A percentile compares a stretch with the other conserved stretches of the same genome.
phyloP scores from a whole-genome alignment of 2,888 invertebrate genomes.

The Sinelater perroti region DNA sequence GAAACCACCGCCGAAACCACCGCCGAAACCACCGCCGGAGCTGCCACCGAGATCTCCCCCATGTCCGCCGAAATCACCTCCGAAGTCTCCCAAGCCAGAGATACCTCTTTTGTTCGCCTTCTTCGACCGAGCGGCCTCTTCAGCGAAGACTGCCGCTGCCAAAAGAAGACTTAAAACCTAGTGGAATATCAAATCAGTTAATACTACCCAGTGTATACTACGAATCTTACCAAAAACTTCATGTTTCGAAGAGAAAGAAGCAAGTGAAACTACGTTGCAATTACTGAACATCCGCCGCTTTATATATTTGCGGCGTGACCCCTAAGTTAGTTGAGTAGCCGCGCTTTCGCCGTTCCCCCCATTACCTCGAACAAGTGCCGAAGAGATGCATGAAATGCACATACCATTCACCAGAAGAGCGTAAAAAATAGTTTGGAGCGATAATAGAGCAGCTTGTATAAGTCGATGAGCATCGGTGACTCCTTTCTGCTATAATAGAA shows the following conservation, averaged over 20 bases:
- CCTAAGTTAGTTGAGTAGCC: neutral
- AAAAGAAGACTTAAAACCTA: conserved; percentile 21
- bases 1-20: conserved; percentile 7
- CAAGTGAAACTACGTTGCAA: conserved; percentile 19
- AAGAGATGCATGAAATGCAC: neutral
- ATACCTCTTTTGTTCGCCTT: conserved; percentile 22
- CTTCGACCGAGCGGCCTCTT: conserved; percentile 25
- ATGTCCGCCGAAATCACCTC: neutral
- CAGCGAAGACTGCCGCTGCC: conserved; percentile 33
- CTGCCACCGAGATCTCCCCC: conserved; percentile 40
- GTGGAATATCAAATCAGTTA: neutral
- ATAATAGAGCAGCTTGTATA: conserved; percentile 1
- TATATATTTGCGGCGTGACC: conserved; percentile 18
- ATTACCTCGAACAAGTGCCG: conserved; percentile 8
- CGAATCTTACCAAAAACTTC: conserved; percentile 28
- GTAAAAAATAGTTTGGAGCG: conserved; percentile 1
- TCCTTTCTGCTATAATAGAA: neutral
- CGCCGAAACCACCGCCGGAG: conserved; percentile 44
- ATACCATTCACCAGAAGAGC: conserved; percentile 5
- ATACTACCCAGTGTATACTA: neutral
- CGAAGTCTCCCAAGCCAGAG: conserved; percentile 37
- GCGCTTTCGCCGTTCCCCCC: conserved; percentile 21
- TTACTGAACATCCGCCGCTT: neutral
- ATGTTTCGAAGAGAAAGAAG: conserved; percentile 12
- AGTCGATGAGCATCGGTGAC: conserved; percentile 23